Evolutionary conservation across 1,140 invertebrate species (phyloP).

Genomic region (Tetragnatha versicolor): DNA sequence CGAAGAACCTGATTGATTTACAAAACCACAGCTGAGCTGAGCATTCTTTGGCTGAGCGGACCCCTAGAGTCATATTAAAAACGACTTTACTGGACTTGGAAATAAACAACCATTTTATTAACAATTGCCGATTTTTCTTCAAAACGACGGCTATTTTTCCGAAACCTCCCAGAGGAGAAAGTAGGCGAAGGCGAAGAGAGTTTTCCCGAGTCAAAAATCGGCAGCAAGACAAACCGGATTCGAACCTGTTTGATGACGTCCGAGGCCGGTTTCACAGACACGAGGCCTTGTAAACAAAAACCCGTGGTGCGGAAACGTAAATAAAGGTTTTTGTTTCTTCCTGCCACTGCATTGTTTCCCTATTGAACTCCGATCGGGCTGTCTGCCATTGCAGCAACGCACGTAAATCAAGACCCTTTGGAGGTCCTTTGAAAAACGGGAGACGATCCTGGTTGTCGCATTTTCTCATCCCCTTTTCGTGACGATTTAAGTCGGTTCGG

Average conservation of each 20-base stretch:
- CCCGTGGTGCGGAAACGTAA: slow-evolving; percentile 52
- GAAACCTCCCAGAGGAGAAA: too few species aligned
- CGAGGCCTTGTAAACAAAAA: slow-evolving; percentile 52
- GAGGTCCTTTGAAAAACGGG: too few species aligned
- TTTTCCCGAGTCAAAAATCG: slow-evolving; percentile 17
- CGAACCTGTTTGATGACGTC: slow-evolving; percentile 50
- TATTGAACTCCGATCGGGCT: slow-evolving; percentile 13
- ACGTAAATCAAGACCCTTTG: too few species aligned
- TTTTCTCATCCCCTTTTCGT: too few species aligned
- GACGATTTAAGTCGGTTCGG: too few species aligned
- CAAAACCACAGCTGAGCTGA: too few species aligned
- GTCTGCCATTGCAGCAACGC: neutral
- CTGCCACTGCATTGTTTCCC: slow-evolving; percentile 24
- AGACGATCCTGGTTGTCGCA: too few species aligned
- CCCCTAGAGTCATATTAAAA: neutral
- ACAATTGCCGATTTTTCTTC: too few species aligned
- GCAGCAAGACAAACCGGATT: slow-evolving; percentile 40
- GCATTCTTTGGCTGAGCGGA: too few species aligned
- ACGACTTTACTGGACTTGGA: neutral
- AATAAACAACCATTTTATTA: too few species aligned
- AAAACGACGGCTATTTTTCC: neutral
- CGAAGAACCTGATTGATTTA: too few species aligned
- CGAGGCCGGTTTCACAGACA: slow-evolving; percentile 34
- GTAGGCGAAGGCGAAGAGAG: neutral
- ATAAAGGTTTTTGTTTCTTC: slow-evolving; percentile 51